phyloP scores from a whole-genome alignment of 2,113 vertebrate genomes.

The Sinosuthora webbiana region DNA sequence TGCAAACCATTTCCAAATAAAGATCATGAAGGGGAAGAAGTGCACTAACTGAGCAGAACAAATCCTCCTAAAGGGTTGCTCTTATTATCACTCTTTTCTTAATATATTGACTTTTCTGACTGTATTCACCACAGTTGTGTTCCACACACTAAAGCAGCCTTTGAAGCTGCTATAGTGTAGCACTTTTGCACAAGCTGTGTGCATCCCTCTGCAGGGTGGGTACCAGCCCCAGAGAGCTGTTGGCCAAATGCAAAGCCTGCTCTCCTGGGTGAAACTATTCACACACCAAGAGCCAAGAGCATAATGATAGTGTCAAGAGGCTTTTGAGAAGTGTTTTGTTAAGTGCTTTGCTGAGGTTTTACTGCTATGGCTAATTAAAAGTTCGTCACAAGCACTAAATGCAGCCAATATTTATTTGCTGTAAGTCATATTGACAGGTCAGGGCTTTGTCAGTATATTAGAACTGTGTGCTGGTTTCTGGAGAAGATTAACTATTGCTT shows the following conservation, averaged over 20 bases:
- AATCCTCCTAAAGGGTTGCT: neutral
- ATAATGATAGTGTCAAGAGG: neutral
- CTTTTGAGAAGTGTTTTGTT: neutral
- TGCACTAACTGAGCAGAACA: neutral
- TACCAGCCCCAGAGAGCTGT: neutral
- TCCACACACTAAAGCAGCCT: neutral
- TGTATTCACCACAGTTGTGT: neutral
- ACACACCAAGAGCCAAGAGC: neutral
- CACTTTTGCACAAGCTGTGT: neutral
- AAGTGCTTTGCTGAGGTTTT: neutral
- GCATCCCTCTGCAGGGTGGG: neutral
- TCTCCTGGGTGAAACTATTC: neutral
- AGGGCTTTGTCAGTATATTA: neutral
- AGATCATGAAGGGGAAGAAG: neutral
- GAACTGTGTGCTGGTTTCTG: neutral
- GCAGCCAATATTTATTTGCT: neutral
- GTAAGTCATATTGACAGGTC: neutral
- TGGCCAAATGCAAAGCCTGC: fast-evolving
- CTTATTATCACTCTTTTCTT: neutral
- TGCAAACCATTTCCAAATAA: neutral
- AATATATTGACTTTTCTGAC: neutral
- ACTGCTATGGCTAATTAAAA: conserved; percentile 2
- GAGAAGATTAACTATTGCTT: neutral
- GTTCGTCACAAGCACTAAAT: neutral
- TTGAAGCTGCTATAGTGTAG: neutral